Evolutionary conservation across 2,113 vertebrate species (phyloP), one percentile per base, ranked within the genome.

Genomic region (Stegastes partitus): DNA sequence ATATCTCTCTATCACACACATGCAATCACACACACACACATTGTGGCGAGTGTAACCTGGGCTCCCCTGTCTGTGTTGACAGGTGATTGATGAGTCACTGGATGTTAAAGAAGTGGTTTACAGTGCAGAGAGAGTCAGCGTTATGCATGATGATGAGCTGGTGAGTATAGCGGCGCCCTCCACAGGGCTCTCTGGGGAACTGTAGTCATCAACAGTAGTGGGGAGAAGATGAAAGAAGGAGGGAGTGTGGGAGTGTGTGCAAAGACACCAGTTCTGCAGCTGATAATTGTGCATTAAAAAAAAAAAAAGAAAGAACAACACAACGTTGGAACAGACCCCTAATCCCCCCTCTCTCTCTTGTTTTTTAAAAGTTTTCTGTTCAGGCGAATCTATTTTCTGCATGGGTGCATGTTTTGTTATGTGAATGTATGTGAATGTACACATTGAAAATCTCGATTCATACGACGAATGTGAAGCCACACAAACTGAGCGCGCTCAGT

Each of bases 11-110:
- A 11, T 56, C 56, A 31, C 55, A 57, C 34, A 67, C 54, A 23
- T 53, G 51, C 66, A 42, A 49, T 56, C 39, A 37, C 45, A 62
- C 59, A 54, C 82, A 82, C 82, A 82, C 78, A 68, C 75, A 59
- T 37, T 76, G 55, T 78, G 78, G 86, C 85, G 81, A 89, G 90
- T 93, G 84, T 96, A 94, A 94, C 92, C 87, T 56, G 91, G 91
- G 3, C 91, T 92, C 83, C 70, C 91, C 73, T 95, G 92, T 74
- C 92, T 63, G 15, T 96, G 95, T 95, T 90, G 92, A 59, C 95
- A 99, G 98, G 97, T 99, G 65, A 97, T 99, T 88, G 98, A 98
- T 82, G 98, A 99, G 91, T 96, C 97, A 80, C 96, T 99, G 68
- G 98, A 99, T 76, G 97, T 99, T 93, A 99, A 99, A 90, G 98